Base-by-base conservation (phyloP, 2,888 invertebrate genomes). In the Morpho achilles region DNA sequence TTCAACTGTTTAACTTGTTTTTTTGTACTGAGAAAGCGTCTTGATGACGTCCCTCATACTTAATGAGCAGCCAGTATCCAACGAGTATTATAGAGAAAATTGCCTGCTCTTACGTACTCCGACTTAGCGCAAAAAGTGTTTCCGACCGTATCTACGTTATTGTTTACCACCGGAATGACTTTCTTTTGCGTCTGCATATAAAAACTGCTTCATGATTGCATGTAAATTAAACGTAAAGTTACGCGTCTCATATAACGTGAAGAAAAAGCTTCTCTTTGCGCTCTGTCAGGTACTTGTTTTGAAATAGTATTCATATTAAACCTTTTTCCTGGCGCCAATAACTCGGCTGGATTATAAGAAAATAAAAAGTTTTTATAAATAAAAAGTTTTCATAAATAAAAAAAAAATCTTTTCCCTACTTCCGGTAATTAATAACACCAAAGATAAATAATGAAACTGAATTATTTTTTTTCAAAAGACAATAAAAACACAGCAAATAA, bases 21-120 rank as follows among this genome's bases (percentile, higher is more conserved):
- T 89, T 88, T 88, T 84, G 82, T 76, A 65, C 77, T 81, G 81
- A 86, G 86, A 86, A 87, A 82, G 84, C 81, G 77, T 80, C 86
- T 86, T 89, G 88, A 89, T 88, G 89, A 89, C 82, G 78, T 72
- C 82, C 83, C 88, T 88, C 88, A 90, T 90, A 89, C 83, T 90
- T 89, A 88, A 90, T 89, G 89, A 89, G 88, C 82, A 82, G 76
- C 79, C 76, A 80, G 86, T 86, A 86, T 87, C 87, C 87, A 84
- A 76, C 68, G 82, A 79, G 84, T 82, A 85, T 80, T 82, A 77
- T 80, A 69, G 73, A 73, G 76, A 76, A 87, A 87, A 89, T 88
- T 87, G 83, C 88, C 86, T 78, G 77, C 81, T 82, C 82, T 82
- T 87, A 82, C 82, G 80, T 80, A 74, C 75, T 77, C 74, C 76